Conservation (phyloP, 2,797 vertebrate genomes). For the Centroberyx gerrardi region DNA sequence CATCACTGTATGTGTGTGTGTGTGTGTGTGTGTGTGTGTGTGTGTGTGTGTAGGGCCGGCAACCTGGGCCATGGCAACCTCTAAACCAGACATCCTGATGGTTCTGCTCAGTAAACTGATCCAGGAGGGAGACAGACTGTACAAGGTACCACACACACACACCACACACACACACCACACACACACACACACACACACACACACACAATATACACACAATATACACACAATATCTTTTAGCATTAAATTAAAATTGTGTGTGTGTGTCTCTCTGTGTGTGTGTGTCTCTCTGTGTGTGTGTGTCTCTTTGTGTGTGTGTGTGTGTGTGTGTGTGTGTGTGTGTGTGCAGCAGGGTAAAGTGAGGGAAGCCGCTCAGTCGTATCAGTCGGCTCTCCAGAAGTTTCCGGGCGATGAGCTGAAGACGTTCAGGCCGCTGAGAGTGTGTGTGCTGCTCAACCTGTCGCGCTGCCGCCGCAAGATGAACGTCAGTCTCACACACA, state of each 20-base stretch:
- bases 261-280: background rate
- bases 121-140: slow-evolving; percentile 97
- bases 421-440: slow-evolving; percentile 95
- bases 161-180: background rate
- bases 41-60: slow-evolving; percentile 90
- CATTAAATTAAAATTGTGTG: too few relatives aligned
- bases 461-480: slow-evolving; percentile 97
- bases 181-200: background rate
- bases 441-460: slow-evolving; percentile 97
- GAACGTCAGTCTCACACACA: slow-evolving; percentile 85
- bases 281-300: background rate
- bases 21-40: slow-evolving; percentile 43
- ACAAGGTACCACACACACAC: slow-evolving; percentile 90
- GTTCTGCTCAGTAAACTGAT: slow-evolving; percentile 98
- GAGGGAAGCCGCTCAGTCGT: slow-evolving; percentile 95
- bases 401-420: slow-evolving; percentile 97
- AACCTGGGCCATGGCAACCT: slow-evolving; percentile 99
- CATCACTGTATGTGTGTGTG: slow-evolving; percentile 13
- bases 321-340: slow-evolving; percentile 26
- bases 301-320: too few relatives aligned
- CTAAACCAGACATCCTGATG: slow-evolving; percentile 99
- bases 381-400: slow-evolving; percentile 97
- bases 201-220: background rate
- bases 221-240: background rate
- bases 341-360: slow-evolving; percentile 93